These are phyloP conservation scores for Orthonychiurus folsomi DNA, from an alignment of 2,888 invertebrate genomes.

Conservation along the genomic window DNA sequence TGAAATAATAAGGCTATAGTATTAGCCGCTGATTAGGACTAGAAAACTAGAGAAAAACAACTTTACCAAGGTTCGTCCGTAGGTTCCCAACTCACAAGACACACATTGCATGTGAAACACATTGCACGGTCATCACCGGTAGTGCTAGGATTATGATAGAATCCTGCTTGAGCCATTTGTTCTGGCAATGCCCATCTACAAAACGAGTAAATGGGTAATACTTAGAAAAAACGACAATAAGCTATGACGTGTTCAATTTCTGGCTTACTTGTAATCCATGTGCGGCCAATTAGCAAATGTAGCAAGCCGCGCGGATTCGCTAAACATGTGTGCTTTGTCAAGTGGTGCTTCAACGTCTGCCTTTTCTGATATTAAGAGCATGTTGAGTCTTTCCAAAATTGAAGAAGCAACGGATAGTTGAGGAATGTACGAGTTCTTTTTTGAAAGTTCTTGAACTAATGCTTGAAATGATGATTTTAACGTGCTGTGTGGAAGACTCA, in stretches of 20 bases:
- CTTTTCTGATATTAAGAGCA: conserved; percentile 54
- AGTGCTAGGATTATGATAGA: conserved; percentile 85
- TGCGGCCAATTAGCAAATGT: conserved; percentile 93
- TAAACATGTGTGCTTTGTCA: conserved; percentile 62
- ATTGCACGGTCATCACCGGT: conserved; percentile 87
- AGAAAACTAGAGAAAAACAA: conserved; percentile 9
- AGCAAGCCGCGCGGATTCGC: conserved; percentile 78
- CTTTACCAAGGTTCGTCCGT: conserved; percentile 86
- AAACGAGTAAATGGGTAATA: conserved; percentile 17
- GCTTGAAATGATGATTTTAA: conserved; percentile 69
- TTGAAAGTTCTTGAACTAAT: conserved; percentile 71
- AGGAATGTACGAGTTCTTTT: conserved; percentile 71
- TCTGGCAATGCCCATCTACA: conserved; percentile 85
- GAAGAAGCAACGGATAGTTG: conserved; percentile 82
- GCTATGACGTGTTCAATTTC: background rate
- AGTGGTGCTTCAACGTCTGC: conserved; percentile 49
- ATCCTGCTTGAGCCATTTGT: conserved; percentile 94
- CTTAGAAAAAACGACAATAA: background rate
- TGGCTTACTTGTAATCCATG: conserved; percentile 80
- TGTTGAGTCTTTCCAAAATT: conserved; percentile 73
- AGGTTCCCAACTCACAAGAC: conserved; percentile 92
- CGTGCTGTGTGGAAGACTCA: conserved; percentile 68
- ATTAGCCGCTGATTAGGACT: too few relatives aligned
- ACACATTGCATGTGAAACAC: conserved; percentile 92
- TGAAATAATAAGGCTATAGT: too few relatives aligned